Evolutionary conservation across 2,797 vertebrate species (phyloP), one percentile per base, ranked within the genome.

Genomic region (Todus mexicanus): DNA sequence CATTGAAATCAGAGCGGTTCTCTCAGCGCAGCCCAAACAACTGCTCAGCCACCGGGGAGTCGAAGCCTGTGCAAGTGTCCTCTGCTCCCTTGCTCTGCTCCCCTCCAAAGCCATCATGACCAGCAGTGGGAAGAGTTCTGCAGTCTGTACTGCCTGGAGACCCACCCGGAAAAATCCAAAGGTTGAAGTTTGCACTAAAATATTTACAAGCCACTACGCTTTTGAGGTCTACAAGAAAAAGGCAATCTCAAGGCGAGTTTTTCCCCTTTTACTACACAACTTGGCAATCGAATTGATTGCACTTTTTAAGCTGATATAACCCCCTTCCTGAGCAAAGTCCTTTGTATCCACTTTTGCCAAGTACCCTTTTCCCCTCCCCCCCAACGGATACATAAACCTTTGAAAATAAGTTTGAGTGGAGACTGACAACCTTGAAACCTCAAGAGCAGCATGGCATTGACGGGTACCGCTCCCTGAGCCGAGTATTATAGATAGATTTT

Each of bases 401-500:
- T 95, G 94, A 96, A 95, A 93, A 61, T 10, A 95, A 96, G 89
- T 96, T 95, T 88, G 92, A 87, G 84, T 63, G 56, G 69, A 95
- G 74, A 73, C 76, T 95, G 96, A 96, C 92, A 87, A 79, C 87
- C 92, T 54, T 84, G 93, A 95, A 95, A 73, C 91, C 94, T 90
- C 90, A 27, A 43, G 87, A 87, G 85, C 94, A 85, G 70, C 74
- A 27, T 92, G 95, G 93, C 92, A 84, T 82, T 83, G 94, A 96
- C 43, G 18, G 79, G 96, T 82, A 37, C 76, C 29, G 54, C 37
- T 89, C 84, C 94, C 66, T 22, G 35, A 71, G 91, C 89, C 4
- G 31, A 81, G 35, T 27, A 81, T 95, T 95, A 94, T 81, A 93
- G 97, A 89, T 47, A 94, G 97, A 96, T 98, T 98, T 97, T 98